A percentile compares a stretch with the other conserved stretches of the same genome.
Conservation (phyloP, 2,888 invertebrate species). For the Agrochola circellaris region DNA sequence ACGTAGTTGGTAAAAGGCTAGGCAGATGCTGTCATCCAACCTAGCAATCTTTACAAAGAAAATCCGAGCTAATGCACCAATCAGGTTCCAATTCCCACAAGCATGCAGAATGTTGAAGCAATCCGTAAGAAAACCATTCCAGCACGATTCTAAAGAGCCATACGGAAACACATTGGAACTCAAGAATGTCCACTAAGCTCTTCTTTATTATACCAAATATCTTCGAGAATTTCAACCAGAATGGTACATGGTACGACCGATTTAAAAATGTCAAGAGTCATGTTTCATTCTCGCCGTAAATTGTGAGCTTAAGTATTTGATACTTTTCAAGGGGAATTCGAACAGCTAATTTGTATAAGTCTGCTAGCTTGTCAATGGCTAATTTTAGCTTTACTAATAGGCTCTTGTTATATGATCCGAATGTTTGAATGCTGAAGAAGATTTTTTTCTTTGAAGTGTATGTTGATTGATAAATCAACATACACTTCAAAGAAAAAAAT, state of each 20-base stretch:
- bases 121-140: constrained; percentile 32
- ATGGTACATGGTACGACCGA: constrained; percentile 57
- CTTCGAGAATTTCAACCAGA: constrained; percentile 50
- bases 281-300: constrained; percentile 65
- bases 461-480: too few relatives aligned
- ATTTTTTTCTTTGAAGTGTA: constrained; percentile 6
- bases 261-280: constrained; percentile 57
- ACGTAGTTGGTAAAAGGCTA: too few relatives aligned
- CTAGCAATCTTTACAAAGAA: not conserved
- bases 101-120: constrained; percentile 21
- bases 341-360: constrained; percentile 50
- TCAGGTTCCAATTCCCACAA: constrained; percentile 9
- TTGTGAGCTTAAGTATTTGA: constrained; percentile 66
- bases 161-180: constrained; percentile 26
- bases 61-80: constrained; percentile 8
- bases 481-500: too few relatives aligned
- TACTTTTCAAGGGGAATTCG: constrained; percentile 62
- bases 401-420: constrained; percentile 53
- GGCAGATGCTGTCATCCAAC: too few relatives aligned
- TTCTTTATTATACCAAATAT: constrained; percentile 47
- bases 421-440: constrained; percentile 23
- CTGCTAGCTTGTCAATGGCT: constrained; percentile 38
- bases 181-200: constrained; percentile 40
- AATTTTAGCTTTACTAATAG: constrained; percentile 64
- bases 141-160: constrained; percentile 10